Conservation (phyloP, 2,888 invertebrate species). For the Epistrophe eligans region DNA sequence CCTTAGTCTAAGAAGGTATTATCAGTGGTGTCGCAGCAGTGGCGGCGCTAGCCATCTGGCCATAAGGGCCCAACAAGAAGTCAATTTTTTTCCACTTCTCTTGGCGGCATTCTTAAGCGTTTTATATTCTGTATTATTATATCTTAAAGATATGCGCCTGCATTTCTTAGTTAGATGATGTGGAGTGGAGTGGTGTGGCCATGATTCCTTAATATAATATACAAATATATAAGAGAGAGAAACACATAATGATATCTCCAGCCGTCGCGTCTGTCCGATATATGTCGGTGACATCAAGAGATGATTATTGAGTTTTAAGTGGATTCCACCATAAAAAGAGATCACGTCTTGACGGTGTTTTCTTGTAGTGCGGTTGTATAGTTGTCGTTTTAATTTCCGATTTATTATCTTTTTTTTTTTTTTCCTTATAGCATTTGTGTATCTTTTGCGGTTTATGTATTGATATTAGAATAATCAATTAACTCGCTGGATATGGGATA, state of each 20-base stretch:
- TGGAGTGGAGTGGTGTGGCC: constrained; percentile 14
- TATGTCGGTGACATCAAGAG: constrained; percentile 73
- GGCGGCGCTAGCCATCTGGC: constrained; percentile 66
- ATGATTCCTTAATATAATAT: constrained; percentile 52
- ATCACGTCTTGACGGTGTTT: constrained; percentile 70
- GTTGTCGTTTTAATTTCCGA: constrained; percentile 76
- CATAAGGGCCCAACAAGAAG: constrained; percentile 51
- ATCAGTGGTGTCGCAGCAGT: constrained; percentile 6
- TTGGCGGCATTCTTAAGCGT: constrained; percentile 58
- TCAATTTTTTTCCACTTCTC: constrained; percentile 64
- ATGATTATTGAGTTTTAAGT: constrained; percentile 76
- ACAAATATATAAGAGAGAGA: constrained; percentile 8
- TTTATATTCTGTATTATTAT: constrained; percentile 61
- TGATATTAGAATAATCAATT: constrained; percentile 76
- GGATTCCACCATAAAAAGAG: constrained; percentile 75
- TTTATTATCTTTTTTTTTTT: constrained; percentile 69
- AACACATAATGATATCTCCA: constrained; percentile 1
- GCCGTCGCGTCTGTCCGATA: constrained; percentile 17
- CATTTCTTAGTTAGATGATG: constrained; percentile 58
- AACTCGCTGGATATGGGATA: constrained; percentile 39
- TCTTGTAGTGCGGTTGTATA: constrained; percentile 64
- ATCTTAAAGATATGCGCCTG: constrained; percentile 67
- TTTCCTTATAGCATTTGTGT: constrained; percentile 30
- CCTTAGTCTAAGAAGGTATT: constrained; percentile 21
- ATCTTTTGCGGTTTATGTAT: constrained; percentile 68